These are phyloP conservation scores for Spilogale gracilis DNA, from an alignment of 2,113 vertebrate genomes.

Conservation along the genomic window DNA sequence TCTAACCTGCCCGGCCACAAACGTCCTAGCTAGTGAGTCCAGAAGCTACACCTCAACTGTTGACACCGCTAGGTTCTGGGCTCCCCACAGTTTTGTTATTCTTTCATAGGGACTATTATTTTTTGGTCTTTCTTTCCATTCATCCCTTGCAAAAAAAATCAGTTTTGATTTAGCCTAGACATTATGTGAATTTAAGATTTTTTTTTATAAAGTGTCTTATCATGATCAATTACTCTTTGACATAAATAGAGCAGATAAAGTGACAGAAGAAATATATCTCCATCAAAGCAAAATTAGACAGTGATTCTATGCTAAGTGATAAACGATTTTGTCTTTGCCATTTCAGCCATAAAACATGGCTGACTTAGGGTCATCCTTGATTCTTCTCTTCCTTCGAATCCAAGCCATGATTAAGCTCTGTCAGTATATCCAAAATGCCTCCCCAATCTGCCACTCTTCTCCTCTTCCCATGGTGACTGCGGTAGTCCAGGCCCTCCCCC, in stretches of 20 bases:
- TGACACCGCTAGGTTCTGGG: no score
- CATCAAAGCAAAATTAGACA: neutral
- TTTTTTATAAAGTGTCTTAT: neutral
- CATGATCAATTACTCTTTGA: neutral
- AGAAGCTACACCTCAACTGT: no score
- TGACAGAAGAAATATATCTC: neutral
- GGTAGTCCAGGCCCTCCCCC: neutral
- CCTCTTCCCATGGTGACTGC: neutral
- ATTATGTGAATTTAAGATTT: neutral
- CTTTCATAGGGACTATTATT: neutral
- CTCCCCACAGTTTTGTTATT: neutral
- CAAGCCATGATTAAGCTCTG: neutral
- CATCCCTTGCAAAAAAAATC: neutral
- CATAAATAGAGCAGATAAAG: neutral
- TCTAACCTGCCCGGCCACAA: no score
- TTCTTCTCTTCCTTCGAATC: neutral
- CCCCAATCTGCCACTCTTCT: neutral
- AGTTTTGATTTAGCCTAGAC: neutral
- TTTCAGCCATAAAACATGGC: neutral
- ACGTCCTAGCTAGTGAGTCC: no score
- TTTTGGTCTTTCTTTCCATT: neutral
- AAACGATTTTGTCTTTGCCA: neutral
- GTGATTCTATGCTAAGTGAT: neutral
- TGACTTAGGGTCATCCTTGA: neutral
- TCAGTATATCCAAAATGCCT: neutral